These are phyloP conservation scores for Cyrtorhinus lividipennis DNA, from an alignment of 1,140 invertebrate genomes.

Conservation along the genomic window DNA sequence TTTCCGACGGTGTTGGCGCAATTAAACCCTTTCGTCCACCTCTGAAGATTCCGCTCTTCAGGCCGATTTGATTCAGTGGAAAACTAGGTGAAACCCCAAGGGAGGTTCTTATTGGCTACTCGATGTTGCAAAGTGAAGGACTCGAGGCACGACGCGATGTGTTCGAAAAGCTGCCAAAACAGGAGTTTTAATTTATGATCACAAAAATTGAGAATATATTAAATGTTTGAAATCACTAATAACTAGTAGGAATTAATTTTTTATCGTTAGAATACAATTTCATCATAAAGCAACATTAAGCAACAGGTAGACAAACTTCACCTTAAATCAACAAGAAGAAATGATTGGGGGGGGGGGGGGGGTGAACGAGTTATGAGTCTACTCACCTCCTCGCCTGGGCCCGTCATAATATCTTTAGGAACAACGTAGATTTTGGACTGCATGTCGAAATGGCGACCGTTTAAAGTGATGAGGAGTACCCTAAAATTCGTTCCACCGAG, in stretches of 20 bases:
- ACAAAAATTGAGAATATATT: background rate
- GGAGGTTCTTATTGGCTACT: constrained; percentile 46
- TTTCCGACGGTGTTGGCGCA: constrained; percentile 73
- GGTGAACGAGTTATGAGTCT: background rate
- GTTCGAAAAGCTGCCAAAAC: constrained; percentile 71
- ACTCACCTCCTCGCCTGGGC: constrained; percentile 54
- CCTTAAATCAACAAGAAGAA: background rate
- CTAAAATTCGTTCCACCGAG: constrained; percentile 98
- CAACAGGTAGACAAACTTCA: no score
- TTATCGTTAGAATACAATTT: background rate
- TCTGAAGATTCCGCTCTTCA: constrained; percentile 78
- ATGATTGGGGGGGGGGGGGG: no score
- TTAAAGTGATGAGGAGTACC: constrained; percentile 78
- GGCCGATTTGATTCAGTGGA: constrained; percentile 76
- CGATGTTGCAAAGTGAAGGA: constrained; percentile 68
- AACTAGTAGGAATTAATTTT: background rate
- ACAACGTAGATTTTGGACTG: constrained; percentile 94
- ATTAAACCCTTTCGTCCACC: constrained; percentile 94
- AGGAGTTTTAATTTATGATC: background rate
- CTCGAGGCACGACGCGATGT: constrained; percentile 92
- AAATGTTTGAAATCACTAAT: background rate
- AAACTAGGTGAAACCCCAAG: constrained; percentile 99
- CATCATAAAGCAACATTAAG: no score
- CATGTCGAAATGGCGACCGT: constrained; percentile 71
- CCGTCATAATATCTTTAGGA: constrained; percentile 85